These are phyloP conservation scores for Drymonia ruficornis DNA, from an alignment of 2,888 invertebrate genomes.

Conservation along the genomic window DNA sequence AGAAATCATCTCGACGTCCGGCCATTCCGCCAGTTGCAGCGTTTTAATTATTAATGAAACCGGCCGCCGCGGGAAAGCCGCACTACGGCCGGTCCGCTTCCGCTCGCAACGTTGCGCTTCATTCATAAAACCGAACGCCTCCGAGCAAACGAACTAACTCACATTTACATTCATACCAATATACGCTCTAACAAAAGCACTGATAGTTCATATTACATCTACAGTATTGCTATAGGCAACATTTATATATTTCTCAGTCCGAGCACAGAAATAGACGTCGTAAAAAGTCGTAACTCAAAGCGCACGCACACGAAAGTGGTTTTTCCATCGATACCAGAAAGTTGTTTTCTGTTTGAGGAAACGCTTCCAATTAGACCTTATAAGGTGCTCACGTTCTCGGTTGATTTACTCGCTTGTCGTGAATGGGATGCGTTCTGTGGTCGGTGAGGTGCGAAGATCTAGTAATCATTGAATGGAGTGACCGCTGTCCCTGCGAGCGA, in stretches of 20 bases:
- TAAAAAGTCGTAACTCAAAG: constrained; percentile 78
- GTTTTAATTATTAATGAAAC: constrained; percentile 85
- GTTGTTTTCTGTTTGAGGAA: constrained; percentile 77
- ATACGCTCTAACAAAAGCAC: constrained; percentile 46
- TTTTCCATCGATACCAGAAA: constrained; percentile 72
- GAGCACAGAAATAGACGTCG: constrained; percentile 72
- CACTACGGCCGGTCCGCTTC: constrained; percentile 80
- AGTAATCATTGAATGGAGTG: constrained; percentile 73
- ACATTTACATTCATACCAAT: constrained; percentile 38
- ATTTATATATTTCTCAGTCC: constrained; percentile 42
- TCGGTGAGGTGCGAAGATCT: constrained; percentile 77
- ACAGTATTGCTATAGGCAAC: constrained; percentile 34
- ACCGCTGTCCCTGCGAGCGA: constrained; percentile 40
- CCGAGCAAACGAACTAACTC: constrained; percentile 48
- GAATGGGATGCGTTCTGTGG: constrained; percentile 81
- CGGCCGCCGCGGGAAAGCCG: constrained; percentile 81
- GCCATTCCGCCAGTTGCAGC: constrained; percentile 77
- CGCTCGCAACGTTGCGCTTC: constrained; percentile 82
- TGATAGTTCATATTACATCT: constrained; percentile 46
- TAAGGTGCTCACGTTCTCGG: constrained; percentile 64
- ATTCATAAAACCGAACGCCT: constrained; percentile 75
- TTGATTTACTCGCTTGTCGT: constrained; percentile 80
- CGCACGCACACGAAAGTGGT: constrained; percentile 77
- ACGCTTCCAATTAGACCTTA: constrained; percentile 63
- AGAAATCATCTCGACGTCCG: constrained; percentile 83